phyloP scores from a whole-genome alignment of 2,797 vertebrate genomes.

The Polyboroides typus region DNA sequence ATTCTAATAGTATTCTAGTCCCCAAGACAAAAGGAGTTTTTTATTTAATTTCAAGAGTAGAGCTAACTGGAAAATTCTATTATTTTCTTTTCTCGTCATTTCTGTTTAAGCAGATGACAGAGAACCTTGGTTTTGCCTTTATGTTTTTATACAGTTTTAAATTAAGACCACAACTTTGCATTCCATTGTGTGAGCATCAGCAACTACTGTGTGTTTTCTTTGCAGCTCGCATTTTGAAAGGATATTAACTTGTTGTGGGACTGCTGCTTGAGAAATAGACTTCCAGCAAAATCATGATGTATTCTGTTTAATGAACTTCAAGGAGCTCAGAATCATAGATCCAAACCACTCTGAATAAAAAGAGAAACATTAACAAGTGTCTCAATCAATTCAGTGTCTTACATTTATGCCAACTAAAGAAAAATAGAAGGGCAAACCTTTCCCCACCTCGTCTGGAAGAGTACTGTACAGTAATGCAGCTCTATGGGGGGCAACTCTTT shows the following conservation, averaged over 20 bases:
- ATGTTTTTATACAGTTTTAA: neutral
- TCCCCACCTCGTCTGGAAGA: neutral
- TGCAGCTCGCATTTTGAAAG: neutral
- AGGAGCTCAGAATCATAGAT: neutral
- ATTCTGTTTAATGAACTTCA: constrained; percentile 40
- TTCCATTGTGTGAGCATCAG: neutral
- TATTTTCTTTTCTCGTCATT: neutral
- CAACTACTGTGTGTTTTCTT: neutral
- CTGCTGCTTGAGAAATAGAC: neutral
- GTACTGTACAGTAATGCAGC: neutral
- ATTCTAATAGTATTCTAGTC: neutral
- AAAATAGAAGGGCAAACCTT: neutral
- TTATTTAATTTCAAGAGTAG: neutral
- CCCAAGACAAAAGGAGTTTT: neutral
- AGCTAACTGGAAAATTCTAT: neutral
- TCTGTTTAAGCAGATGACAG: neutral
- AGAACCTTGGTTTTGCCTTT: neutral
- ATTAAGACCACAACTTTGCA: neutral
- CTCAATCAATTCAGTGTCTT: neutral
- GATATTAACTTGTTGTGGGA: neutral
- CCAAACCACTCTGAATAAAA: neutral
- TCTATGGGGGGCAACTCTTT: neutral
- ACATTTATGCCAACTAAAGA: neutral
- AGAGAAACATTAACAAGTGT: neutral
- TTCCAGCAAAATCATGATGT: neutral